Base-by-base conservation (phyloP, 2,797 vertebrate genomes). In the Tokudaia tokunoshimensis region DNA sequence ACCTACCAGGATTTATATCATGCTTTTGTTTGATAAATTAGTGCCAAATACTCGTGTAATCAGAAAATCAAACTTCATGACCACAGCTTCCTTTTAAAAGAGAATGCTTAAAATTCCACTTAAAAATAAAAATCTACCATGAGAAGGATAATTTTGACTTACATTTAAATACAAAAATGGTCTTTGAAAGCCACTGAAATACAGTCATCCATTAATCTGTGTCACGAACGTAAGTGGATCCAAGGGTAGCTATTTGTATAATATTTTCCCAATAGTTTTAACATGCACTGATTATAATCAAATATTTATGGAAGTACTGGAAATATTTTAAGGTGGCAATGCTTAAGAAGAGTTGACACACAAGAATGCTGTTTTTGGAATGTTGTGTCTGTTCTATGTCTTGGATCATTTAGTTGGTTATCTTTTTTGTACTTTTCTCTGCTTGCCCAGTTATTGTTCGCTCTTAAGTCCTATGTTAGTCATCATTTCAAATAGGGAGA, bases 101-200 rank as follows among this genome's bases (percentile, higher is more conserved):
- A n/a, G 0, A 72, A 87, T 91, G 7, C 76, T 93, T 82, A 52
- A 85, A 94, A 84, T 90, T 88, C 7, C 31, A 83, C 17, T 90
- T 59, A 78, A 96, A 96, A 91, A 72, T 80, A 88, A 94, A 95
- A 88, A 95, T 6, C 41, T 93, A 22, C 29, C 89, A 70, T 0
- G 37, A 86, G 19, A 76, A 13, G 0, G 67, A 37, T 59, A 52
- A 55, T 2, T 82, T 93, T 93, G 34, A 84, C 31, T 94, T 80
- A 94, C 78, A 82, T 89, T 91, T 92, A 91, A 92, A 57, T 47
- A 74, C 3, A 74, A 65, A 94, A 94, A 63, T 29, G 52, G 5
- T 14, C 6, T 2, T 75, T 87, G 29, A 72, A 84, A 94, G 7
- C 29, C 67, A 31, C 34, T 82, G 9, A 55, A 63, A 90, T 83